phyloP scores from a whole-genome alignment of 2,113 vertebrate species.

The Dicerorhinus sumatrensis region DNA sequence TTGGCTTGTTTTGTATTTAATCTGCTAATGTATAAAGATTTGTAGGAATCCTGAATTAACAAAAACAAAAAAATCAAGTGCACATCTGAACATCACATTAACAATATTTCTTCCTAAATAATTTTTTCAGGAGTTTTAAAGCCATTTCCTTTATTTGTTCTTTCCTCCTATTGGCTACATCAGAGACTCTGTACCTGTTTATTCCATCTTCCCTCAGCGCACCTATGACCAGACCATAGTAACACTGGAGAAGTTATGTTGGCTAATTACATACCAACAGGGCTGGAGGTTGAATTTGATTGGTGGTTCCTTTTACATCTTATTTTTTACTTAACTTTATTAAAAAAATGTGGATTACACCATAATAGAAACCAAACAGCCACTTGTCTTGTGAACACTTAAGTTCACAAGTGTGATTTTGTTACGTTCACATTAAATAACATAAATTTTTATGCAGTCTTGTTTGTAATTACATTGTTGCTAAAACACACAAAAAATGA shows the following conservation, averaged over 20 bases:
- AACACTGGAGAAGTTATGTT: not conserved
- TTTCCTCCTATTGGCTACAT: not conserved
- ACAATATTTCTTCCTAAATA: slow-evolving; percentile 31
- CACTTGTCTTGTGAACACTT: not conserved
- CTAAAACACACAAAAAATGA: not conserved
- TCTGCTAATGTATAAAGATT: not conserved
- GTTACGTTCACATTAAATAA: slow-evolving; percentile 6
- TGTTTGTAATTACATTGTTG: not conserved
- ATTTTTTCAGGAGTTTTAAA: not conserved
- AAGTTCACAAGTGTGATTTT: not conserved
- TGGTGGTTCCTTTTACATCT: not conserved
- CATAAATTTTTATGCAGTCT: not conserved
- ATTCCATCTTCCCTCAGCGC: not conserved
- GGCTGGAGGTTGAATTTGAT: not conserved
- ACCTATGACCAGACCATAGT: not conserved
- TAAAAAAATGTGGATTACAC: not conserved
- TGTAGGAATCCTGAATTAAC: not conserved
- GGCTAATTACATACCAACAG: not conserved
- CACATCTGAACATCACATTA: not conserved
- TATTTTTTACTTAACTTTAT: not conserved
- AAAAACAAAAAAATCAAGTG: not conserved
- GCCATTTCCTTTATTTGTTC: not conserved
- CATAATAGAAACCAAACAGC: not conserved
- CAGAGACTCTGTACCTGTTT: not conserved
- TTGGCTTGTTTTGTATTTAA: not conserved